Percentiles rank a stretch among this genome's conserved stretches.
These are phyloP conservation scores for Catonia carolina DNA, from an alignment of 2,888 invertebrate species.

Conservation along the genomic window DNA sequence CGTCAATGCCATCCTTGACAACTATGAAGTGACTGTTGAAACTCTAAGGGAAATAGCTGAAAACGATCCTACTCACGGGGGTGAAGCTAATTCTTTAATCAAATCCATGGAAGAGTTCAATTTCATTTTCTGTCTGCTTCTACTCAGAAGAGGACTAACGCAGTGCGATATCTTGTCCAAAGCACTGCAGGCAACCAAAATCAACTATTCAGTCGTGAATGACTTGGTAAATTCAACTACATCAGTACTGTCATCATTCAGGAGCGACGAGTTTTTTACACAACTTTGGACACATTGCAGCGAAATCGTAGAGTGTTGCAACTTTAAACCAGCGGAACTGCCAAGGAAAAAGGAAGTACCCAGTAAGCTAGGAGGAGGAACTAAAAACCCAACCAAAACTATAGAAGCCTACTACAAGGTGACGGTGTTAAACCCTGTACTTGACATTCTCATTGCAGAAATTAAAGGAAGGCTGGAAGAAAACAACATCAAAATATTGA, in stretches of 20 bases:
- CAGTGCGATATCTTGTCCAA: slow-evolving; percentile 12
- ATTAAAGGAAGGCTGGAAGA: slow-evolving; percentile 18
- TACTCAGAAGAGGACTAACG: slow-evolving; percentile 11
- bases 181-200: slow-evolving; percentile 14
- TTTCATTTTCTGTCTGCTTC: slow-evolving; percentile 15
- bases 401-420: slow-evolving; percentile 15
- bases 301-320: slow-evolving; percentile 8
- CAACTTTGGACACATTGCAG: slow-evolving; percentile 16
- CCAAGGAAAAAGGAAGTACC: slow-evolving; percentile 16
- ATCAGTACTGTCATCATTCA: slow-evolving; percentile 13
- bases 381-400: slow-evolving; percentile 15
- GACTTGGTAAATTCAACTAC: too few species aligned
- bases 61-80: slow-evolving; percentile 9
- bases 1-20: slow-evolving; percentile 13
- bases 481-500: slow-evolving; percentile 19
- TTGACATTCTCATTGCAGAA: slow-evolving; percentile 17
- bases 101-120: slow-evolving; percentile 13
- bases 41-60: slow-evolving; percentile 15
- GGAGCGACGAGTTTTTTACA: slow-evolving; percentile 6
- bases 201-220: slow-evolving; percentile 9
- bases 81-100: slow-evolving; percentile 15
- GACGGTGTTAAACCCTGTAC: slow-evolving; percentile 18
- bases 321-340: slow-evolving; percentile 16
- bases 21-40: slow-evolving; percentile 12
- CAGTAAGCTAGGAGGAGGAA: slow-evolving; percentile 15